Evolutionary conservation across 2,797 vertebrate species (phyloP), one percentile per base, ranked within the genome.

Genomic region (Coregonus sp.): DNA sequence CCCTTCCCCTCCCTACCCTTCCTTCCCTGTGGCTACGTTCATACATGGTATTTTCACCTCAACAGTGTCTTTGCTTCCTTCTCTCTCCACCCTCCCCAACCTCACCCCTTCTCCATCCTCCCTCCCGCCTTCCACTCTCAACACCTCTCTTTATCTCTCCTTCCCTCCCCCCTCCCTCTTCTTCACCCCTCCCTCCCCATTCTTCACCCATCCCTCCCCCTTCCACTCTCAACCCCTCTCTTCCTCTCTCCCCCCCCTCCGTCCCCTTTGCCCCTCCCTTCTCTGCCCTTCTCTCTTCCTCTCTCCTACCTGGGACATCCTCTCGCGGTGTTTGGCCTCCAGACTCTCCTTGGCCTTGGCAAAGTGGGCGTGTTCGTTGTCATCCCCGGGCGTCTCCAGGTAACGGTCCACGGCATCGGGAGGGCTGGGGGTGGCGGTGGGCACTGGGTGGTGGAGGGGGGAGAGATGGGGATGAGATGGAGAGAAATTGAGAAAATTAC

Each of bases 301-400:
- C 56, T 4, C 6, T 31, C 1, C 4, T 89, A 98, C 98, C 96
- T 98, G 96, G 67, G 97, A 98, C 97, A 99, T 99, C 78, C 95
- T 95, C 89, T 99, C 97, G 0, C 97, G 94, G 90, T 99, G 97
- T 76, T 98, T 99, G 75, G 97, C 97, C 88, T 99, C 98, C 75
- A 98, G 94, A 50, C 96, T 97, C 85, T 99, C 97, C 84, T 99
- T 99, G 80, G 98, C 98, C 89, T 99, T 98, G 90, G 97, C 96
- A 92, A 99, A 99, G 86, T 97, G 96, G 78, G 96, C 94, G 1
- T 99, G 98, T 2, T 99, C 98, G 5, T 99, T 98, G 79, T 99
- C 97, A 61, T 99, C 98, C 0, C 97, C 97, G 0, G 98, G 97
- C 0, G 96, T 96, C 92, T 98, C 97, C 70, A 99, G 93, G 54